Conservation (phyloP, 2,797 vertebrate species). For the Tapirus indicus region DNA sequence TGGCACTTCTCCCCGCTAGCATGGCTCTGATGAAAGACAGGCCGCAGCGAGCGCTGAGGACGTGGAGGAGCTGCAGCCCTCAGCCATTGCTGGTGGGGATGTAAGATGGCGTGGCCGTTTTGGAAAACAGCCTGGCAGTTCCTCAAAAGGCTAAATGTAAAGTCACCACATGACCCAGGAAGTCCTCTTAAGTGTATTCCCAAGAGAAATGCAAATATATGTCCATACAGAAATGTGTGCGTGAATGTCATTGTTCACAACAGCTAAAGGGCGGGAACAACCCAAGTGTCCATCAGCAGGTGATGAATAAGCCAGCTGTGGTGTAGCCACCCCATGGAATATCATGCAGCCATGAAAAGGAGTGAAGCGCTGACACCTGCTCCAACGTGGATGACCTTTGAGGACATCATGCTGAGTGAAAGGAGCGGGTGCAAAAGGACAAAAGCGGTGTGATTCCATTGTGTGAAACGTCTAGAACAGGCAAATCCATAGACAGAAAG, state of each 20-base stretch:
- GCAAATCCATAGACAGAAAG: neutral
- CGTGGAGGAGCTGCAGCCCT: neutral
- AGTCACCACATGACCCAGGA: no score
- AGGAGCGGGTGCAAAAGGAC: neutral
- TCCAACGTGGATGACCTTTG: neutral
- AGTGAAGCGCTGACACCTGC: fast-evolving
- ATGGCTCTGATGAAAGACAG: neutral
- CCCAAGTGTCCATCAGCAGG: fast-evolving
- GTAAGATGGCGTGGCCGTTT: fast-evolving
- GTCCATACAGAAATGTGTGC: neutral
- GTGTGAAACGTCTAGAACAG: neutral
- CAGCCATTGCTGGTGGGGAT: neutral
- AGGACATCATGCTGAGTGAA: neutral
- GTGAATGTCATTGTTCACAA: neutral
- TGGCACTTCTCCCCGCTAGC: fast-evolving
- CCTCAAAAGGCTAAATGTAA: neutral
- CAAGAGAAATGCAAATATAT: neutral
- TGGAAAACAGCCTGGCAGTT: neutral
- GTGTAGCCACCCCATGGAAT: fast-evolving
- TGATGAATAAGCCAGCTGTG: no score
- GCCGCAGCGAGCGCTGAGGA: neutral
- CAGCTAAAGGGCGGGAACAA: neutral
- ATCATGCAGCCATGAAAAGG: neutral
- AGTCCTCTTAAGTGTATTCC: no score
- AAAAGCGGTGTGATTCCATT: fast-evolving